Base-by-base conservation (phyloP, 2,888 invertebrate species). In the Amblyjoppa fuscipennis region DNA sequence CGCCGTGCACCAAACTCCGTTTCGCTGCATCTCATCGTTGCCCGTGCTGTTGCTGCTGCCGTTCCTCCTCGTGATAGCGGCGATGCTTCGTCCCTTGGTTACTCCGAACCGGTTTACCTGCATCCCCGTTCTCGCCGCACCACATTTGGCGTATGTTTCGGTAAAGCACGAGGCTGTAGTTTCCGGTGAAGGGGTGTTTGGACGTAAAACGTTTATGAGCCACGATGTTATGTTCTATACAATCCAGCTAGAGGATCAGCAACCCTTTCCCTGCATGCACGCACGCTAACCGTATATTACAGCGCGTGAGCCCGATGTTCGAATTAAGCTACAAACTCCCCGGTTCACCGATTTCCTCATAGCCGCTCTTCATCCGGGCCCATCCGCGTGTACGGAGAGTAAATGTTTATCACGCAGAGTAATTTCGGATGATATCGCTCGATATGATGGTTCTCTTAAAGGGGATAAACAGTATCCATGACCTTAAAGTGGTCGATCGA, bases 181-280 rank as follows among this genome's bases (percentile, higher is more conserved):
- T 86, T 51, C 61, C 53, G 38, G 77, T 45, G 75, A 78, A 84
- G 86, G 79, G 75, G 82, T 20, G 79, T 87, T 85, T 88, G 85
- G 83, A 87, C 87, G 86, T 87, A 88, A 88, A 89, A 89, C 89
- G 88, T 90, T 91, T 89, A 91, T 87, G 88, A 88, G 83, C 81
- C 83, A 84, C 84, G 84, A 89, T 87, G 81, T 53, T 53, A 69
- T 74, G 73, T 38, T 51, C 56, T 74, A 51, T 70, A 79, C 70
- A 75, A 51, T 13, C 11, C 25, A 59, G 45, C 75, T 69, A 56
- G 75, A 45, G 64, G 69, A 59, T 71, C 59, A 49, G 45, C 53
- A 59, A 59, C 28, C 83, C 56, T 64, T 28, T 71, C 68, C 31
- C 38, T 56, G 38, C 68, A 16, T 51, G 68, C 56, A 49, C 68